Evolutionary conservation across 2,113 vertebrate genomes (phyloP).

Genomic region (Grammomys surdaster): DNA sequence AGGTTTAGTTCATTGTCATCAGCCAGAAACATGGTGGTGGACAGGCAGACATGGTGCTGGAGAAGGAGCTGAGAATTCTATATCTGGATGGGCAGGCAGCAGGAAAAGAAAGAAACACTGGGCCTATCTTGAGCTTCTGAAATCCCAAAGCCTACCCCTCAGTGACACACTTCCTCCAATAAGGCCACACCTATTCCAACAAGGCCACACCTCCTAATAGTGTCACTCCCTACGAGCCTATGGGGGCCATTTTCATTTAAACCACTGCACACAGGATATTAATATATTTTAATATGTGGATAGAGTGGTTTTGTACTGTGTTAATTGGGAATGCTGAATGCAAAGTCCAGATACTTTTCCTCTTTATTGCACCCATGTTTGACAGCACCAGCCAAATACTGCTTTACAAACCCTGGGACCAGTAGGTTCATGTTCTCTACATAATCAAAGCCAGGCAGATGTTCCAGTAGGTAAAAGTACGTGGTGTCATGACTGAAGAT

Average conservation of each 20-base stretch:
- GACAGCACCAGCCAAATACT: neutral
- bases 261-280: neutral
- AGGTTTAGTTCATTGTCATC: neutral
- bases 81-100: neutral
- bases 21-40: neutral
- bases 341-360: neutral
- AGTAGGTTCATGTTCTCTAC: neutral
- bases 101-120: too few species aligned
- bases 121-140: neutral
- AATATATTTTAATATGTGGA: neutral
- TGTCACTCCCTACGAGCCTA: neutral
- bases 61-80: neutral
- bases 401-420: neutral
- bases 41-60: neutral
- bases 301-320: neutral
- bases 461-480: neutral
- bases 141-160: neutral
- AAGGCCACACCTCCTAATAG: neutral
- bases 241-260: neutral
- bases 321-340: neutral
- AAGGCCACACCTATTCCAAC: neutral
- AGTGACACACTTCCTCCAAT: neutral
- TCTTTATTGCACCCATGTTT: too few species aligned
- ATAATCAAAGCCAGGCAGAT: neutral
- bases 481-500: neutral